Percentiles rank a stretch among this genome's conserved stretches.
Evolutionary conservation across 2,113 vertebrate species (phyloP).

Genomic region (Ammospiza nelsoni): DNA sequence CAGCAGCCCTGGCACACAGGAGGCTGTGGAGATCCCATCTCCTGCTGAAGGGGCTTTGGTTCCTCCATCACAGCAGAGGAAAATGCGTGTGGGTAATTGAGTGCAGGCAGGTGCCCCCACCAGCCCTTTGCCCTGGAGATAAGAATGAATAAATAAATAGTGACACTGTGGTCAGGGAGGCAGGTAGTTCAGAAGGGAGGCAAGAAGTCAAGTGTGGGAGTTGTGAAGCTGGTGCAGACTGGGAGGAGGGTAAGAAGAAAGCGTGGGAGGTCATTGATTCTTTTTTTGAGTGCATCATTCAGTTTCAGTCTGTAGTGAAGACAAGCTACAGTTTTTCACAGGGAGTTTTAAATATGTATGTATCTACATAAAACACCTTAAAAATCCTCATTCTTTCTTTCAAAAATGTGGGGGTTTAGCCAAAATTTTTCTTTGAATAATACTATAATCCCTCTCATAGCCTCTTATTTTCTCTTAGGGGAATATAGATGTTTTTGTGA

Average conservation of each 20-base stretch:
- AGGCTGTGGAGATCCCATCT: rapidly evolving
- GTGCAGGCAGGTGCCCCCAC: background rate
- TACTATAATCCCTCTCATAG: background rate
- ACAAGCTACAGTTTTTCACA: background rate
- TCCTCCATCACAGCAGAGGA: background rate
- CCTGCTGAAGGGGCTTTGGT: background rate
- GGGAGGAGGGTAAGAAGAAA: background rate
- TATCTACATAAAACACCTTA: background rate
- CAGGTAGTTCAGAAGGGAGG: background rate
- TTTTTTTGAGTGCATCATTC: background rate
- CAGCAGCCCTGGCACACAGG: background rate
- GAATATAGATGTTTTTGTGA: background rate
- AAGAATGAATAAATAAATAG: background rate
- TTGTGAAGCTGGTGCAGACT: background rate
- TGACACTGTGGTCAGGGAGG: background rate
- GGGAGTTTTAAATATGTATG: background rate
- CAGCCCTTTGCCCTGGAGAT: background rate
- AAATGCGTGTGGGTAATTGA: background rate
- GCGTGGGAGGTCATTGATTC: background rate
- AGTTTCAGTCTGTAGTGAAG: background rate
- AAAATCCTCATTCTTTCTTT: background rate
- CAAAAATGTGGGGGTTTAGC: background rate
- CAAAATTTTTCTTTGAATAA: background rate
- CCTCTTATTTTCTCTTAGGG: background rate
- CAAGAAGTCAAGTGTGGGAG: slow-evolving; percentile 9